phyloP scores from a whole-genome alignment of 2,113 vertebrate genomes.

The Benitochromis conjunctus region DNA sequence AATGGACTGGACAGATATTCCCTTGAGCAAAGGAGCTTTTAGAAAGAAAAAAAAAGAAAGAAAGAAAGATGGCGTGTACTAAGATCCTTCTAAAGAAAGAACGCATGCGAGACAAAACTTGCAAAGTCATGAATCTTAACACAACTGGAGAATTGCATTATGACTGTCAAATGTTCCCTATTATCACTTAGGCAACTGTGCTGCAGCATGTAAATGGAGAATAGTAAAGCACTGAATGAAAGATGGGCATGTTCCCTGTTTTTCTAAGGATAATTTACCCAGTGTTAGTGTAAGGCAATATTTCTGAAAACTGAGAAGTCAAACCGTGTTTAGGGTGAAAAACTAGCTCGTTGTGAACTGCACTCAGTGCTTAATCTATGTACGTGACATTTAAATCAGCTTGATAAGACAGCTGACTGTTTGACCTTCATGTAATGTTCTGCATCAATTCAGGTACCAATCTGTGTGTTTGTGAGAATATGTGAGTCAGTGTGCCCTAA shows the following conservation, averaged over 20 bases:
- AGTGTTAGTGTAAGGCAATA: neutral
- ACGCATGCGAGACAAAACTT: neutral
- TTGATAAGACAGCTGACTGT: constrained; percentile 42
- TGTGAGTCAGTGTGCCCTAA: constrained; percentile 28
- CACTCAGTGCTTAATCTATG: constrained; percentile 28
- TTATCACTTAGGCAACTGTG: neutral
- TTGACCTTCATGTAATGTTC: constrained; percentile 58
- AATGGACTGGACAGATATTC: constrained; percentile 48
- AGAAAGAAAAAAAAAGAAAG: neutral
- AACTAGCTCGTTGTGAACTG: constrained; percentile 11
- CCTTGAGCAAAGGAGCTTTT: constrained; percentile 40
- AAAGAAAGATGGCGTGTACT: neutral
- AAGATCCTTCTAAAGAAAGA: constrained; percentile 7
- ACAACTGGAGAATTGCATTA: neutral
- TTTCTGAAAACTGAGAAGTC: constrained; percentile 2
- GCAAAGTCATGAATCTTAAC: neutral
- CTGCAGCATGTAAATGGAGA: neutral
- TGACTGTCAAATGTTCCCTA: neutral
- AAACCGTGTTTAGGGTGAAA: neutral
- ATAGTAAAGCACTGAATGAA: neutral
- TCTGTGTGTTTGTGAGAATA: neutral
- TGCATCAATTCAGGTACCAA: constrained; percentile 29
- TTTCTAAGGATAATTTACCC: neutral
- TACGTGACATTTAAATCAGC: constrained; percentile 43
- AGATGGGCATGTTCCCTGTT: neutral